These are phyloP conservation scores for Porites lobata DNA, from an alignment of 92 coral and sea anemone species.

Conservation along the genomic window DNA sequence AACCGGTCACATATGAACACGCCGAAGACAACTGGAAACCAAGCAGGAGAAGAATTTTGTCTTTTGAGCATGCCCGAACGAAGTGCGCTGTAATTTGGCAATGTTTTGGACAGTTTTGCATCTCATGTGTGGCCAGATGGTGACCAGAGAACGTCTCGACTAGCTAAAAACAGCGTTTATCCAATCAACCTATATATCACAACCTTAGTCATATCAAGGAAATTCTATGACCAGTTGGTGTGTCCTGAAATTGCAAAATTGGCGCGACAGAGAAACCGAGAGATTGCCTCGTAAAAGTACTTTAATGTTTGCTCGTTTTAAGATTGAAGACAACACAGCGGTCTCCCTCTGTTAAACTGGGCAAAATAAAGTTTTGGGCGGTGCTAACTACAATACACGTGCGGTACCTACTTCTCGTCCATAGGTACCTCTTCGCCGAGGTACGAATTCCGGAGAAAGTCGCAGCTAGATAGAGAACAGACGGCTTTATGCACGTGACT, in stretches of 20 bases:
- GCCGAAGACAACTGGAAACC: neutral
- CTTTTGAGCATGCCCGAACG: neutral
- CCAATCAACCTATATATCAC: too few species aligned
- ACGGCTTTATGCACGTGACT: slow-evolving; percentile 81
- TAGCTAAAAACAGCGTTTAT: too few species aligned
- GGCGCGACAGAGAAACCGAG: neutral
- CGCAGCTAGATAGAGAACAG: slow-evolving; percentile 77
- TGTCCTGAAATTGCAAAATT: too few species aligned
- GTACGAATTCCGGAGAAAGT: slow-evolving; percentile 77
- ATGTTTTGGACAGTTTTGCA: too few species aligned
- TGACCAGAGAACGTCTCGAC: too few species aligned
- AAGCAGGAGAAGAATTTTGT: neutral
- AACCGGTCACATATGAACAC: too few species aligned
- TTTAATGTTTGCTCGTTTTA: neutral
- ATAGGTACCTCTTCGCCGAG: slow-evolving; percentile 38
- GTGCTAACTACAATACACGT: neutral
- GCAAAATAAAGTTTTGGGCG: neutral
- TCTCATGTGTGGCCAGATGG: too few species aligned
- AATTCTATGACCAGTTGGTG: too few species aligned
- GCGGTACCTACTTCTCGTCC: slow-evolving; percentile 26
- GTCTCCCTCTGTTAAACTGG: too few species aligned
- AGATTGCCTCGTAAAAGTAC: neutral
- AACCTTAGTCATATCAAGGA: too few species aligned
- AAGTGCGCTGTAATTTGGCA: too few species aligned
- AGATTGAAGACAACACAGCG: neutral